Evolutionary conservation across 2,113 vertebrate species (phyloP).

Genomic region (Eleginops maclovinus): DNA sequence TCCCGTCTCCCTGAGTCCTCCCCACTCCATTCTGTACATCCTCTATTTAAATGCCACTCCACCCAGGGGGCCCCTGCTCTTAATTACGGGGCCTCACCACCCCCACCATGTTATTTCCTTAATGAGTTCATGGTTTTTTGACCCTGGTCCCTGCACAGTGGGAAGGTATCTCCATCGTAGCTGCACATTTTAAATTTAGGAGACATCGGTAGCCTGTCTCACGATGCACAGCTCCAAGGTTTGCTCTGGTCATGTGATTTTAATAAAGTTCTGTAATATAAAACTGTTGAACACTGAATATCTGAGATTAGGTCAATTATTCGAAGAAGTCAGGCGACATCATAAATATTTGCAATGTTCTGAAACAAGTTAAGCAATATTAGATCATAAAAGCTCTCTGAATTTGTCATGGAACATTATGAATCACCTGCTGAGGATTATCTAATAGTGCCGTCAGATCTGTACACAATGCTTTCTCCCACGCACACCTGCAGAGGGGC

Average conservation of each 20-base stretch:
- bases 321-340: neutral
- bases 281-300: neutral
- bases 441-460: constrained; percentile 19
- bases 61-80: constrained; percentile 62
- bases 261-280: neutral
- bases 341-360: neutral
- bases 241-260: neutral
- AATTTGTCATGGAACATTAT: neutral
- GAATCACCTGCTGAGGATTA: neutral
- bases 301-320: neutral
- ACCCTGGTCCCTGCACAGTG: constrained; percentile 57
- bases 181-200: constrained; percentile 62
- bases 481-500: constrained; percentile 25
- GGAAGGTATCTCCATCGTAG: constrained; percentile 40
- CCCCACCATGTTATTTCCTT: constrained; percentile 65
- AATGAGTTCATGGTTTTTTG: constrained; percentile 73
- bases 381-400: neutral
- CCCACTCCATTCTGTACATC: constrained; percentile 33
- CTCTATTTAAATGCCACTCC: constrained; percentile 73
- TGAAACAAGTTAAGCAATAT: neutral
- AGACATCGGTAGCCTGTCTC: constrained; percentile 23
- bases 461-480: constrained; percentile 20
- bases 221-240: neutral
- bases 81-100: constrained; percentile 73
- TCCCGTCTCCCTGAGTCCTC: constrained; percentile 5